These are phyloP conservation scores for Megaceryle maxima DNA, from an alignment of 2,113 vertebrate species.

Conservation along the genomic window DNA sequence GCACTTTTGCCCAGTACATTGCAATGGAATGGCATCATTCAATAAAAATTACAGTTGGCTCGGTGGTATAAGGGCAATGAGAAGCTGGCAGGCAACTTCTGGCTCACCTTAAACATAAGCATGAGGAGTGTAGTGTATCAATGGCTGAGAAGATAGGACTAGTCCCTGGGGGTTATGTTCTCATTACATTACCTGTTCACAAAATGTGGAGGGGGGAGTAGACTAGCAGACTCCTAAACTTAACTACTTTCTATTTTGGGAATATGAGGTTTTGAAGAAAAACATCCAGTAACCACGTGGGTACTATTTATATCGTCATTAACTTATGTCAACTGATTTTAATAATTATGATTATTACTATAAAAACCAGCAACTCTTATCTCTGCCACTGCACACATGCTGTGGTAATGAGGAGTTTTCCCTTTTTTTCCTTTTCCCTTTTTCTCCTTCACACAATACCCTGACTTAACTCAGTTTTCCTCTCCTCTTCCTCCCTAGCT, in stretches of 20 bases:
- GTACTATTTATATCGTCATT: not conserved
- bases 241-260: not conserved
- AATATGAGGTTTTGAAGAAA: conserved; percentile 22
- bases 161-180: not conserved
- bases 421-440: not conserved
- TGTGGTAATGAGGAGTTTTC: not conserved
- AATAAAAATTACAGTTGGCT: not conserved
- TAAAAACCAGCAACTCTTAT: not conserved
- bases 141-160: not conserved
- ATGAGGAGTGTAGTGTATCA: not conserved
- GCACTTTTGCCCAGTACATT: not conserved
- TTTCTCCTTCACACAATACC: not conserved
- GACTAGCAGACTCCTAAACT: not conserved
- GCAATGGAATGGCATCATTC: not conserved
- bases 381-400: rapidly evolving
- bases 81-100: not conserved
- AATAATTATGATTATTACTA: not conserved
- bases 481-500: not conserved
- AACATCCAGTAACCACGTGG: not conserved
- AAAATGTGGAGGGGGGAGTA: not conserved
- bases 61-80: not conserved
- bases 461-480: not conserved
- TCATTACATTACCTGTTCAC: not conserved
- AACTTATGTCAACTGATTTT: not conserved
- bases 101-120: not conserved